A percentile compares a stretch with the other conserved stretches of the same genome.
phyloP scores from a whole-genome alignment of 1,140 invertebrate genomes.

The Carposina sasakii region DNA sequence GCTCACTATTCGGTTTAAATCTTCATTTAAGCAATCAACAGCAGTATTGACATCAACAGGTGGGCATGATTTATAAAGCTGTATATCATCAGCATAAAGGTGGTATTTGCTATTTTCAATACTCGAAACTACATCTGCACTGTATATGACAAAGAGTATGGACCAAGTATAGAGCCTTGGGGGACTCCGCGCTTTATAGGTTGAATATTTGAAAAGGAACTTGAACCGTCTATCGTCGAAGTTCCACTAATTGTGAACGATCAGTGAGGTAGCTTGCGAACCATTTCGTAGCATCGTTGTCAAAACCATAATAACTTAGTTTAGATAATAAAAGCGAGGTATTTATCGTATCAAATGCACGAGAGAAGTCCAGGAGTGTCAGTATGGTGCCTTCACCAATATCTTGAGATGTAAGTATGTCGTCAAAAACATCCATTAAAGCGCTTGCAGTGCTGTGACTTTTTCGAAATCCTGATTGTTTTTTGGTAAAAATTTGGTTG shows the following conservation, averaged over 20 bases:
- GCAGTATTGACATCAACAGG: background rate
- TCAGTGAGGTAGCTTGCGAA: background rate
- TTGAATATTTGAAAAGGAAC: too few relatives aligned
- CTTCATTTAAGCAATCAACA: background rate
- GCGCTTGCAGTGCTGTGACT: background rate
- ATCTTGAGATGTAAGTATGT: background rate
- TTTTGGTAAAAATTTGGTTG: constrained; percentile 15
- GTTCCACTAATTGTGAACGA: too few relatives aligned
- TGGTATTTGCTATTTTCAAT: background rate
- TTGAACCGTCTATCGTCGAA: too few relatives aligned
- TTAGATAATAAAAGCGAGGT: background rate
- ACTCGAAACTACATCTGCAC: background rate
- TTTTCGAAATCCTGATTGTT: too few relatives aligned
- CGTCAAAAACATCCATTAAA: background rate
- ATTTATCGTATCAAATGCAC: background rate
- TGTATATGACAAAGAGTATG: background rate
- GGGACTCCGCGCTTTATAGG: background rate
- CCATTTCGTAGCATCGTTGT: background rate
- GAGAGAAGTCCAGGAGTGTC: background rate
- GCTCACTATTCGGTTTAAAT: background rate
- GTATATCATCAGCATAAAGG: background rate
- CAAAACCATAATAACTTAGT: background rate
- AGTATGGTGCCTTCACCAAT: background rate
- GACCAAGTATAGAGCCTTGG: background rate
- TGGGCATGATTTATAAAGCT: background rate